phyloP scores from a whole-genome alignment of 1,140 invertebrate genomes.

The Eumaeus atala region DNA sequence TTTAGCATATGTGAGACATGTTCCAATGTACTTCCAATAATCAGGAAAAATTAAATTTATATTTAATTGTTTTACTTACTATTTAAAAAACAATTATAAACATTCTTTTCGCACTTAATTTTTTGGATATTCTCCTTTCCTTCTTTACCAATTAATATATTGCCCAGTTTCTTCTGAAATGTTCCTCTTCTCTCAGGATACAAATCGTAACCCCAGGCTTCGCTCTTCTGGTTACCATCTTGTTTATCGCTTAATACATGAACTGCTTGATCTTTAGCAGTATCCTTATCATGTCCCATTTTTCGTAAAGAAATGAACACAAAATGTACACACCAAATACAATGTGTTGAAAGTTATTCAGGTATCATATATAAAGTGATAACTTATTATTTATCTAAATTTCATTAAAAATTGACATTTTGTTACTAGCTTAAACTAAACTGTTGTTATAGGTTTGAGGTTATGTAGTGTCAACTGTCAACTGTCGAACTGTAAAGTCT shows the following conservation, averaged over 20 bases:
- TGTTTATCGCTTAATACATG: slow-evolving; percentile 14
- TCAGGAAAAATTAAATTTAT: too few relatives aligned
- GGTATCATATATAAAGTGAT: background rate
- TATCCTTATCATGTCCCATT: background rate
- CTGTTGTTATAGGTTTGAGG: too few relatives aligned
- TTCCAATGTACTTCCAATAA: too few relatives aligned
- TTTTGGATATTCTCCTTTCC: slow-evolving; percentile 81
- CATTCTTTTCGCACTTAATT: slow-evolving; percentile 87
- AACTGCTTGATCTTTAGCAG: background rate
- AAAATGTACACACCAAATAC: too few relatives aligned
- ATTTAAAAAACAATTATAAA: slow-evolving; percentile 82
- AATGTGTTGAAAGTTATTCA: too few relatives aligned
- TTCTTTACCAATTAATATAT: slow-evolving; percentile 77
- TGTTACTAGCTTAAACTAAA: too few relatives aligned
- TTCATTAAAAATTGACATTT: too few relatives aligned
- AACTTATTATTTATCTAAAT: background rate
- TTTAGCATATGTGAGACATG: too few relatives aligned
- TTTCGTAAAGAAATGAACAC: background rate
- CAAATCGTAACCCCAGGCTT: slow-evolving; percentile 85
- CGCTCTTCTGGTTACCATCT: slow-evolving; percentile 23
- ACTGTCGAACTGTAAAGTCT: too few relatives aligned
- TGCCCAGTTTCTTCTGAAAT: slow-evolving; percentile 73
- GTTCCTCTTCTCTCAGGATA: slow-evolving; percentile 87
- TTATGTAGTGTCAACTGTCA: too few relatives aligned
- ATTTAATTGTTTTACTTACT: slow-evolving; percentile 73